Conservation (phyloP, 1,140 invertebrate species). For the Aradophagus sp. region DNA sequence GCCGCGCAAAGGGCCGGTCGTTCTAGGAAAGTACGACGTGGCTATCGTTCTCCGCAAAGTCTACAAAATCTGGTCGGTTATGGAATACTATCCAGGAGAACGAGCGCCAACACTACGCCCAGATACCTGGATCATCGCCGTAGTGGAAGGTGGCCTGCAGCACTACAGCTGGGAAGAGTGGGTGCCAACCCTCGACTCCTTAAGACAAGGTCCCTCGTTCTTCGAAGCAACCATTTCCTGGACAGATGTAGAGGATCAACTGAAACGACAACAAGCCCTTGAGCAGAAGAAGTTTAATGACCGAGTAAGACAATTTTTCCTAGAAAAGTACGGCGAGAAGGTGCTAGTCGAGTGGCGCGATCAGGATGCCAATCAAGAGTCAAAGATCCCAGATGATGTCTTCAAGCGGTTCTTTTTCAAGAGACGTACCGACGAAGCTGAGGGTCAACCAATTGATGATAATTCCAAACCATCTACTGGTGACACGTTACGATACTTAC, state of each 20-base stretch:
- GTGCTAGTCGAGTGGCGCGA: constrained; percentile 64
- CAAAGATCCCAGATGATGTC: constrained; percentile 64
- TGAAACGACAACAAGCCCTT: constrained; percentile 60
- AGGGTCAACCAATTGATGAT: constrained; percentile 50
- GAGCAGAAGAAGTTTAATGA: constrained; percentile 69
- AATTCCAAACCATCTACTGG: constrained; percentile 58
- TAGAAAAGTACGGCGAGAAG: constrained; percentile 69
- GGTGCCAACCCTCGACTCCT: constrained; percentile 64
- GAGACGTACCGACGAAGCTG: constrained; percentile 55
- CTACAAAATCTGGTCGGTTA: constrained; percentile 63
- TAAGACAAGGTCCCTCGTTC: constrained; percentile 65
- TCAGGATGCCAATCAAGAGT: constrained; percentile 61
- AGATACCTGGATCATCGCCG: constrained; percentile 68
- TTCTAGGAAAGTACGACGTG: constrained; percentile 65
- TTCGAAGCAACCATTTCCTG: constrained; percentile 70
- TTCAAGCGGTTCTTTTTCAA: constrained; percentile 69
- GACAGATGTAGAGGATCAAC: constrained; percentile 63
- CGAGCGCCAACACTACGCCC: constrained; percentile 51
- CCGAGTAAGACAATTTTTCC: constrained; percentile 64
- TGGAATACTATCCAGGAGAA: constrained; percentile 63
- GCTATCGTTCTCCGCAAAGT: constrained; percentile 65
- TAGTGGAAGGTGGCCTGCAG: constrained; percentile 63
- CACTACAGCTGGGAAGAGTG: constrained; percentile 73
- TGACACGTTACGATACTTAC: constrained; percentile 24
- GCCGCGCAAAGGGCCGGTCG: constrained; percentile 63